Evolutionary conservation across 2,113 vertebrate genomes (phyloP).

Genomic region (Prolemur simus): DNA sequence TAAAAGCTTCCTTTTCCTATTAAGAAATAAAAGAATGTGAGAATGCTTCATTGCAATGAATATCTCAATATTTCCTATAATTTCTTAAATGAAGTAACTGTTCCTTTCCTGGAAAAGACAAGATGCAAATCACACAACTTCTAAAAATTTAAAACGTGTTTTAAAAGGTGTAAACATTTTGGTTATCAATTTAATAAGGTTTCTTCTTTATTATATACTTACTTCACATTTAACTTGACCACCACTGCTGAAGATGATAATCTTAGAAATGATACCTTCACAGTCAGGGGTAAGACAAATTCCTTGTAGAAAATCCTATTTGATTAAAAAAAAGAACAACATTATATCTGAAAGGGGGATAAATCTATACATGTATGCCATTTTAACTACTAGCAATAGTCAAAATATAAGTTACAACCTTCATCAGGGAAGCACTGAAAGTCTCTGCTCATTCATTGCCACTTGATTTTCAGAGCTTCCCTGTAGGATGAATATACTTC

Average conservation of each 20-base stretch:
- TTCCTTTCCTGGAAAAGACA: constrained; percentile 9
- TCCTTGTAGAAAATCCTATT: constrained; percentile 92
- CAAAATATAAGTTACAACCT: background rate
- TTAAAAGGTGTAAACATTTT: background rate
- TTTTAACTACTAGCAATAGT: background rate
- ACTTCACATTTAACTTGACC: constrained; percentile 94
- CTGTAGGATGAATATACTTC: background rate
- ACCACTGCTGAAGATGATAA: constrained; percentile 90
- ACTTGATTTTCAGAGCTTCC: background rate
- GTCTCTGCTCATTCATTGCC: background rate
- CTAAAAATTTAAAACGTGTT: background rate
- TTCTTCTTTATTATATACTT: constrained; percentile 69
- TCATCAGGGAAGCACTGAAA: background rate
- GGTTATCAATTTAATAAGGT: background rate
- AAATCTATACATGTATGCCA: background rate
- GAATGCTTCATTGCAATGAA: background rate
- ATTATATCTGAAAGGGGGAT: background rate
- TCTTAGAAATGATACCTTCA: constrained; percentile 89
- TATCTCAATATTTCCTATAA: background rate
- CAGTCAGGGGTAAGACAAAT: constrained; percentile 96
- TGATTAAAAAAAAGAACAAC: background rate
- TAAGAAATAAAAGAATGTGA: background rate
- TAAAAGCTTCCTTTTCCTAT: background rate
- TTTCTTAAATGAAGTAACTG: constrained; percentile 17
- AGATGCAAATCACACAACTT: background rate